Base-by-base conservation (phyloP, 2,888 invertebrate genomes). In the Automeris io region DNA sequence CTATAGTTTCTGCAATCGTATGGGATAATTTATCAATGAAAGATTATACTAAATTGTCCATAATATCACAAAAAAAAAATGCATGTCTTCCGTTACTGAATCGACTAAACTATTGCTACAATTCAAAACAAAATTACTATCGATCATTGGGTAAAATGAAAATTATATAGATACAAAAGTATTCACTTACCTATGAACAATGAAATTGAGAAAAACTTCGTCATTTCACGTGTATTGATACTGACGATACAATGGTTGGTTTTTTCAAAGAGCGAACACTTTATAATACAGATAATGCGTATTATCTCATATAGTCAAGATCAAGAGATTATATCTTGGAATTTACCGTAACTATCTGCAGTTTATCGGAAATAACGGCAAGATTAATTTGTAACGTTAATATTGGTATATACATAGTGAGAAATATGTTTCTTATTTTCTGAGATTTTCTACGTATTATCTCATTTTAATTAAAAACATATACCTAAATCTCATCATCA, bases 221-320 rank as follows among this genome's bases (percentile, higher is more conserved):
- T 13, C 39, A 39, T 39, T 16, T 39, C 12, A 34, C 38, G 11
- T 9, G 31, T 31, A n/a, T 18, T 22, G 8, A 12, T 22, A 23
- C 11, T 29, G 22, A 18, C 9, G n/a, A 26, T 41, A 46, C 44
- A 54, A 47, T 46, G 32, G 38, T 63, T 61, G 62, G 51, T 55
- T 51, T 45, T 19, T 12, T 21, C 16, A 18, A 18, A 26, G 36
- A 31, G 22, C 8, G 22, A 24, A 25, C 32, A 18, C 26, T 39
- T 36, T 40, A 37, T 40, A 40, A 33, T 8, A 40, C 19, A 36
- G 36, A 49, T 55, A 55, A 52, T 46, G 54, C 55, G 49, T 21
- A 49, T 52, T 68, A 72, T 72, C 72, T 57, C 12, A 37, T 38
- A 35, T 42, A 50, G 42, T 54, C 53, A 57, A 61, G 61, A 66